phyloP scores from a whole-genome alignment of 2,797 vertebrate genomes.

The Spinus olivaceus region DNA sequence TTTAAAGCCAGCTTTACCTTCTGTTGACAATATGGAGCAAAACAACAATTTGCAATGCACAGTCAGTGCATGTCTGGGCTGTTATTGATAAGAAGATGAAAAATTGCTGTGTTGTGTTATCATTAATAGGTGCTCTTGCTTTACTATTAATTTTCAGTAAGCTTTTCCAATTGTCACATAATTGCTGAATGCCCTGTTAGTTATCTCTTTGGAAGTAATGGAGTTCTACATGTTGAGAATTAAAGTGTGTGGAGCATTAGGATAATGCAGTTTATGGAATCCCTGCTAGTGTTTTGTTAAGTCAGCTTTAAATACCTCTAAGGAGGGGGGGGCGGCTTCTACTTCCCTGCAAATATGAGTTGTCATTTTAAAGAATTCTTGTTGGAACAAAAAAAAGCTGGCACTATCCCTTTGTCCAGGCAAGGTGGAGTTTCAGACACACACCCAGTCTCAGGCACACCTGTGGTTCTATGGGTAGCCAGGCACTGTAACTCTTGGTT shows the following conservation, averaged over 20 bases:
- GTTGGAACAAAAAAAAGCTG: not conserved
- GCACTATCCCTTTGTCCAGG: not conserved
- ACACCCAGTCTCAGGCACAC: not conserved
- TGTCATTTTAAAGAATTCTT: slow-evolving; percentile 12
- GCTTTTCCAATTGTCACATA: not conserved
- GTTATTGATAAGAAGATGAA: not conserved
- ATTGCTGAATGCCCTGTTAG: slow-evolving; percentile 12
- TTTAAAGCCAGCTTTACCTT: slow-evolving; percentile 27
- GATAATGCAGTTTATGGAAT: not conserved
- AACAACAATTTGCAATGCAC: slow-evolving; percentile 31
- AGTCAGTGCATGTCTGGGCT: not conserved
- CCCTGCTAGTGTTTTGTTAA: not conserved
- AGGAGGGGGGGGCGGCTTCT: not conserved
- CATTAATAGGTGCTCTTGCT: not conserved
- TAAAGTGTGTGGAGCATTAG: not conserved
- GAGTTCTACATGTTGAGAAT: not conserved
- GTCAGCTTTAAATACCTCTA: slow-evolving; percentile 1
- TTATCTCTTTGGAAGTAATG: not conserved
- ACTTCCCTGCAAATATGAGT: not conserved
- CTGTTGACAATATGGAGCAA: slow-evolving; percentile 27
- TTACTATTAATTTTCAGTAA: not conserved
- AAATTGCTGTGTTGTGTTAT: not conserved
- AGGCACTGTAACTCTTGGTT: not conserved
- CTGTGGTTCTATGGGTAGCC: not conserved
- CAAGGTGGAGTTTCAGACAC: not conserved